phyloP scores from a whole-genome alignment of 1,140 invertebrate species.

The Scaptomyza pallida region DNA sequence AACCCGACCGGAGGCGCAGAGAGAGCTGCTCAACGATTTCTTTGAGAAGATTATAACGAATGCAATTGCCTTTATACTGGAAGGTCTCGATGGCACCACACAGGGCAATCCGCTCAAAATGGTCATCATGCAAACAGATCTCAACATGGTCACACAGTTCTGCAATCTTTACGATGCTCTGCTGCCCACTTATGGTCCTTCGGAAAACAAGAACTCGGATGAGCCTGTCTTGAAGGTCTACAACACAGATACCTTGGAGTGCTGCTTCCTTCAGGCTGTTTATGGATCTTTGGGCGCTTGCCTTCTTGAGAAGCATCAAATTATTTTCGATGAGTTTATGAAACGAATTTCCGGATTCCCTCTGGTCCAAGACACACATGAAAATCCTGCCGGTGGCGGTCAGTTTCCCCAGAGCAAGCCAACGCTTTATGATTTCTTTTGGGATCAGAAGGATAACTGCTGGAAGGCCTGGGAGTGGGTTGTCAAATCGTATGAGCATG shows the following conservation, averaged over 20 bases:
- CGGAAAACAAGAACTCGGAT: slow-evolving; percentile 81
- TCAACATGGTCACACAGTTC: slow-evolving; percentile 95
- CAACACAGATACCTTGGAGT: slow-evolving; percentile 87
- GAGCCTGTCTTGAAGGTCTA: slow-evolving; percentile 84
- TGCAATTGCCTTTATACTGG: slow-evolving; percentile 90
- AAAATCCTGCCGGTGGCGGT: slow-evolving; percentile 88
- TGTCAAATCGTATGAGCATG: slow-evolving; percentile 90
- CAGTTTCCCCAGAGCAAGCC: slow-evolving; percentile 87
- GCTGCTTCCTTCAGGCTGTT: slow-evolving; percentile 89
- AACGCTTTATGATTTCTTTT: slow-evolving; percentile 92
- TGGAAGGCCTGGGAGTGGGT: slow-evolving; percentile 95
- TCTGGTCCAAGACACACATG: slow-evolving; percentile 86
- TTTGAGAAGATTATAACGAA: slow-evolving; percentile 87
- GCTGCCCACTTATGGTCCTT: slow-evolving; percentile 83
- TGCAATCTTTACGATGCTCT: slow-evolving; percentile 91
- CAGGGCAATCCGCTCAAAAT: slow-evolving; percentile 90
- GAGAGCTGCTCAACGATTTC: slow-evolving; percentile 66
- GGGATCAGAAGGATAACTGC: slow-evolving; percentile 87
- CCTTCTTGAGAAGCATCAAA: slow-evolving; percentile 88
- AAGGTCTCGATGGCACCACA: slow-evolving; percentile 90
- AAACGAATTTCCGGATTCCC: slow-evolving; percentile 90
- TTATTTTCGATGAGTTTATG: slow-evolving; percentile 91
- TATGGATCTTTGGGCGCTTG: slow-evolving; percentile 94
- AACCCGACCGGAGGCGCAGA: slow-evolving; percentile 67
- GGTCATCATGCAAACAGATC: slow-evolving; percentile 91